Evolutionary conservation across 1,140 invertebrate species (phyloP), one percentile per base, ranked within the genome.

Genomic region (Aphis craccivora): DNA sequence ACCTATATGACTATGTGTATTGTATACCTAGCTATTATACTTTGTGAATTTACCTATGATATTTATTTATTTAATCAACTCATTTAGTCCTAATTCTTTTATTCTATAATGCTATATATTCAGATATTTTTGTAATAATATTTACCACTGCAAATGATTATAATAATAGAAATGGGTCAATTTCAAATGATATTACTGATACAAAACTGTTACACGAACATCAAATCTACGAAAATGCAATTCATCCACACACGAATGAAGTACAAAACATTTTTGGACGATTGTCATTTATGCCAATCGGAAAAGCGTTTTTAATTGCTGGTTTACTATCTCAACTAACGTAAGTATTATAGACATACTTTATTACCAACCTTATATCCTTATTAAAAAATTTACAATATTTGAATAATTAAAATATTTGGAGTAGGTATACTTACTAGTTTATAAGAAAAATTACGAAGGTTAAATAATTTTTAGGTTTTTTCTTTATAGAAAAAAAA

Each of bases 201-300:
- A 11, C 81, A 8, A 23, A 86, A 55, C 1, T 93, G 7, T 93
- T 53, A 8, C 8, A 40, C n/a, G 35, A 81, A 84, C 53, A 86
- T 43, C 91, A 55, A 37, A 37, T 93, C 7, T 93, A 83, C 25
- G 91, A 93, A 43, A 93, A 86, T 86, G 48, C 23, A 0, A 43
- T 53, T n/a, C 91, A 93, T 2, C 91, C 91, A 0, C 81, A 93
- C 25, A 93, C 91, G 0, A 37, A 20, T 9, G 76, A 93, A 55
- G 9, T 37, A 43, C 45, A 84, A 43, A 83, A 84, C 7, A 2
- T 43, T 30, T 53, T 93, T n/a, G 91, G 91, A 40, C 91, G 91
- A 22, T 40, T 93, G 14, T 93, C 81, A 43, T 93, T 93, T 86
- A 43, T 93, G 25, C 81, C 91, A 14, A 86, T 93, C 8, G 91